Percentiles rank a stretch among this genome's conserved stretches.
Conservation (phyloP, 2,113 vertebrate species). For the Gila orcuttii region DNA sequence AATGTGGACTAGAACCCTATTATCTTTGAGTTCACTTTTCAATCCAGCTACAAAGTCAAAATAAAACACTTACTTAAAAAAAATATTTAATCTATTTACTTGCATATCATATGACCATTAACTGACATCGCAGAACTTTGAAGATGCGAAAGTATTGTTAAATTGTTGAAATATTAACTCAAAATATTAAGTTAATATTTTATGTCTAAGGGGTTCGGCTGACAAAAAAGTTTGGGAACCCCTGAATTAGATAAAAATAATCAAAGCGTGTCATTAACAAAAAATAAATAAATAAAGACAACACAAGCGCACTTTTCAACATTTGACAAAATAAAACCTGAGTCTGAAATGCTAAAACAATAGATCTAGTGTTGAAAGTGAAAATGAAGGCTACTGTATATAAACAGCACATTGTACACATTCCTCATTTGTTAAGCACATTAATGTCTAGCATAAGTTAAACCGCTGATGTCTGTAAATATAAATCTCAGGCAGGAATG, state of each 20-base stretch:
- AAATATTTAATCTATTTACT: background rate
- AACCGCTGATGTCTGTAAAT: background rate
- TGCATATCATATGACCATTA: background rate
- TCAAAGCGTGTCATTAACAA: background rate
- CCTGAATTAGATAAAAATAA: background rate
- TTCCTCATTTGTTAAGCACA: background rate
- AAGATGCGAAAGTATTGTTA: background rate
- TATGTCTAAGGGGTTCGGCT: background rate
- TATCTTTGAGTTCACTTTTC: background rate
- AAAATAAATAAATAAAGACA: too few species aligned
- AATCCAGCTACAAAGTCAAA: background rate
- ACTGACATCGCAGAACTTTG: background rate
- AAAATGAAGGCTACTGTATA: background rate
- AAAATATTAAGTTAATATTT: background rate
- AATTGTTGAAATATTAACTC: background rate
- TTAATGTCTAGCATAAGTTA: background rate
- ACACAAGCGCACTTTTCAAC: background rate
- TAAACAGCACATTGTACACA: background rate
- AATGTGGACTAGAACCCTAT: background rate
- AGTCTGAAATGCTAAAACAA: background rate
- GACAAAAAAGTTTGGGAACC: background rate
- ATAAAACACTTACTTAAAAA: background rate
- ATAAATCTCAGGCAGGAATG: background rate
- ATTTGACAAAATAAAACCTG: background rate
- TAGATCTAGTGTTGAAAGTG: background rate